phyloP scores from a whole-genome alignment of 2,888 invertebrate species.

The Cheilosia vulpina region DNA sequence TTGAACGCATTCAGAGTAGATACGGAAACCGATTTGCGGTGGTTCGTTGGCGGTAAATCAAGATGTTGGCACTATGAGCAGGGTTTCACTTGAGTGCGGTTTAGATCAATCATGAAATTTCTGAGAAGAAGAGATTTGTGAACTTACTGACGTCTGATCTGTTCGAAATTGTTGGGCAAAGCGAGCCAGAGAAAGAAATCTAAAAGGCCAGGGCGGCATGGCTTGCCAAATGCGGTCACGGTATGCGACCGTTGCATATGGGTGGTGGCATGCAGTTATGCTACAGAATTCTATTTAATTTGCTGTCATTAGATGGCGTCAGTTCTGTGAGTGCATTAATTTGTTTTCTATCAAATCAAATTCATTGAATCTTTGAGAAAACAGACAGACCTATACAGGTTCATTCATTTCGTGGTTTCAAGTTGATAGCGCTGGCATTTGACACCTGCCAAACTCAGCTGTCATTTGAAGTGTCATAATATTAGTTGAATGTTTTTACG shows the following conservation, averaged over 20 bases:
- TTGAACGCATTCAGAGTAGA: background rate
- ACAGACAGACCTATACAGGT: too few species aligned
- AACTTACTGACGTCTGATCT: background rate
- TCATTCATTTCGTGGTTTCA: too few species aligned
- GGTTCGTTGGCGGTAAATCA: background rate
- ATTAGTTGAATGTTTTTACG: too few species aligned
- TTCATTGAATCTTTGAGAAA: too few species aligned
- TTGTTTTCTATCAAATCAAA: background rate
- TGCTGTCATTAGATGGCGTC: background rate
- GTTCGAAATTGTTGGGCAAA: background rate
- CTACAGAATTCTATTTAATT: background rate
- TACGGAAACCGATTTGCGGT: background rate
- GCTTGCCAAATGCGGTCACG: background rate
- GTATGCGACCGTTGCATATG: background rate
- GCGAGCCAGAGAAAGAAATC: background rate
- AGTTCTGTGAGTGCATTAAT: background rate
- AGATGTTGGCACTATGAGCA: background rate
- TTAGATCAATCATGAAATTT: background rate
- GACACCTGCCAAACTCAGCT: too few species aligned
- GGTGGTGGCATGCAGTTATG: background rate
- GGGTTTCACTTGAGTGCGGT: background rate
- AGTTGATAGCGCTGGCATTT: too few species aligned
- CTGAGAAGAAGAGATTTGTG: background rate
- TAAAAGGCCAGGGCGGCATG: background rate
- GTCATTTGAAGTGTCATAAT: too few species aligned